Percentiles rank a stretch among this genome's conserved stretches.
Conservation (phyloP, 2,888 invertebrate species). For the Trilocha varians region DNA sequence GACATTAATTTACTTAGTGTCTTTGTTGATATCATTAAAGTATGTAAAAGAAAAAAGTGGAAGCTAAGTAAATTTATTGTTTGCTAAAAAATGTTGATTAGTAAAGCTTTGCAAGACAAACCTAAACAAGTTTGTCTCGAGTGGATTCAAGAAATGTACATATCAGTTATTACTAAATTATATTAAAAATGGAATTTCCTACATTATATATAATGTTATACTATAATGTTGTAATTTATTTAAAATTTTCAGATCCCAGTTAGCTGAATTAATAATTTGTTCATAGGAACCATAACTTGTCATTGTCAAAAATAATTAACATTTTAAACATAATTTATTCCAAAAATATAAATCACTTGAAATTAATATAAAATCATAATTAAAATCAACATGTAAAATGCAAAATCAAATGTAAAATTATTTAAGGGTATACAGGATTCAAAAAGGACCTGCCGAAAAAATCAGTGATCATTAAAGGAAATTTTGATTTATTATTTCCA, state of each 20-base stretch:
- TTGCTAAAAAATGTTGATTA: no score
- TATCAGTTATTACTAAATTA: background rate
- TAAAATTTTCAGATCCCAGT: conserved; percentile 3
- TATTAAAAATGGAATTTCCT: background rate
- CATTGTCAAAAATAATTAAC: conserved; percentile 56
- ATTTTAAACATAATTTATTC: conserved; percentile 68
- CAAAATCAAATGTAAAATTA: conserved; percentile 53
- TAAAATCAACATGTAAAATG: conserved; percentile 60
- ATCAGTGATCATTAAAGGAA: conserved; percentile 62
- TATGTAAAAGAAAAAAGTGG: conserved; percentile 17
- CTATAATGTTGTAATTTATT: conserved; percentile 4
- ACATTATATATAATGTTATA: background rate
- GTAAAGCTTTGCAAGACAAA: no score
- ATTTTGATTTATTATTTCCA: conserved; percentile 73
- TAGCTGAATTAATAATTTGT: conserved; percentile 1
- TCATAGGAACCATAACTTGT: conserved; percentile 67
- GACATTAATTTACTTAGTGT: conserved; percentile 56
- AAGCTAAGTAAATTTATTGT: conserved; percentile 5
- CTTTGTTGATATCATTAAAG: conserved; percentile 6
- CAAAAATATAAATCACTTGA: conserved; percentile 69
- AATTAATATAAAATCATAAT: conserved; percentile 69
- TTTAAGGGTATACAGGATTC: conserved; percentile 55
- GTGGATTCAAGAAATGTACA: background rate
- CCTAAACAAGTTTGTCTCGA: no score
- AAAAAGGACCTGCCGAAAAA: conserved; percentile 67